phyloP scores from a whole-genome alignment of 2,113 vertebrate species.

The Sialia sialis region DNA sequence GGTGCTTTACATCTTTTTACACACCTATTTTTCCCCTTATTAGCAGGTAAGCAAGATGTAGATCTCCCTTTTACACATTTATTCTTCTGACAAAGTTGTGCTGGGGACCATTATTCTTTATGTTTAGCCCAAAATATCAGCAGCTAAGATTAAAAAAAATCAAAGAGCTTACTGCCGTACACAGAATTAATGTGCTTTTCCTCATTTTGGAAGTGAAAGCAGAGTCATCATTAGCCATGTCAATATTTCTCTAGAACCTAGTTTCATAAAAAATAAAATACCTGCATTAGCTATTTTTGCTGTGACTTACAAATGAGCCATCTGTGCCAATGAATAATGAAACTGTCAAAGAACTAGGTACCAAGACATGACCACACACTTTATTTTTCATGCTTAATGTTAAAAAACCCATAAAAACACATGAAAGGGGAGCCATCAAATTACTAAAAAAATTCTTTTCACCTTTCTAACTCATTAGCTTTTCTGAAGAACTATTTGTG shows the following conservation, averaged over 20 bases:
- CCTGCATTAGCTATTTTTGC: not conserved
- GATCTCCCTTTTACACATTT: not conserved
- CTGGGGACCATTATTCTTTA: not conserved
- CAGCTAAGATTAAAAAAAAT: not conserved
- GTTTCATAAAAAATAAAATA: not conserved
- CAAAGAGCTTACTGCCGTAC: not conserved
- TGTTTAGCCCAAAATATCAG: not conserved
- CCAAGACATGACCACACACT: not conserved
- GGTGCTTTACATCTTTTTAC: not conserved
- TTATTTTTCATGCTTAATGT: not conserved
- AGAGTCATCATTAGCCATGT: not conserved
- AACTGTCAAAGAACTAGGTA: not conserved
- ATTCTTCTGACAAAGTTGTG: not conserved
- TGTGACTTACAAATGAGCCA: not conserved
- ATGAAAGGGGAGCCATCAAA: not conserved
- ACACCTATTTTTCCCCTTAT: accelerated
- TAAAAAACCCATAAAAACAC: not conserved
- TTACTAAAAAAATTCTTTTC: not conserved
- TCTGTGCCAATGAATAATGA: not conserved
- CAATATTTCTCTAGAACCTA: not conserved
- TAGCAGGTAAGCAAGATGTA: not conserved
- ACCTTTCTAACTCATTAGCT: not conserved
- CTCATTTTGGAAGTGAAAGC: not conserved
- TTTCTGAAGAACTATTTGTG: not conserved
- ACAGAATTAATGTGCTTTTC: not conserved